Base-by-base conservation (phyloP, 2,113 vertebrate genomes). In the Myotis brandtii region DNA sequence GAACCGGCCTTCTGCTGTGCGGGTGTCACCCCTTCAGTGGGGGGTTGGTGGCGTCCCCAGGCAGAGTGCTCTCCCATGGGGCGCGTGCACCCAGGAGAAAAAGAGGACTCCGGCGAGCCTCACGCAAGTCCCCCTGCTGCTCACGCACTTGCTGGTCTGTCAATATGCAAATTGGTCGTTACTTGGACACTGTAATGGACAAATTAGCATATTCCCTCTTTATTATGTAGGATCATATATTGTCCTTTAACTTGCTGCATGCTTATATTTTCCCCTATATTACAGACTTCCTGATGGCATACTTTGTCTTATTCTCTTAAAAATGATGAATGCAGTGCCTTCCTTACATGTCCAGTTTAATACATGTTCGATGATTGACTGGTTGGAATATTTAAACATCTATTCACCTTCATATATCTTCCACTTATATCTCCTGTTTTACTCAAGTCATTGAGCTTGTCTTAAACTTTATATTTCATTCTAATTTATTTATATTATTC, bases 401-500 rank as follows among this genome's bases (percentile, higher is more conserved):
- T 75, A 16, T 17, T 95, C 12, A 32, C 62, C 12, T 80, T 59
- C 6, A n/a, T 91, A 52, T 76, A 91, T 64, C 9, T 14, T 82
- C 34, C 43, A 77, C 69, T 66, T 6, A 40, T 9, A 3, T 2
- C 23, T 11, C 17, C 23, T 30, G 7, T 82, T 89, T 72, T 62
- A 81, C 13, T 91, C 67, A 69, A 73, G 80, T 20, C 18, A 43
- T 40, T 1, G 21, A 82, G 21, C 6, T 70, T 40, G 34, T 30
- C 37, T 91, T 95, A 89, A 1, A 69, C 13, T 70, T 86, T 86
- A 14, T 62, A 86, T 64, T 95, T 83, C 25, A 62, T 83, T 83
- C 18, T 81, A 79, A 93, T 67, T 73, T 89, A 91, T 87, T 95
- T 69, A n/a, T 64, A 72, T 43, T 72, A 48, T 54, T 87, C 52